phyloP scores from a whole-genome alignment of 2,888 invertebrate species.

The Stenchaetothrips biformis region DNA sequence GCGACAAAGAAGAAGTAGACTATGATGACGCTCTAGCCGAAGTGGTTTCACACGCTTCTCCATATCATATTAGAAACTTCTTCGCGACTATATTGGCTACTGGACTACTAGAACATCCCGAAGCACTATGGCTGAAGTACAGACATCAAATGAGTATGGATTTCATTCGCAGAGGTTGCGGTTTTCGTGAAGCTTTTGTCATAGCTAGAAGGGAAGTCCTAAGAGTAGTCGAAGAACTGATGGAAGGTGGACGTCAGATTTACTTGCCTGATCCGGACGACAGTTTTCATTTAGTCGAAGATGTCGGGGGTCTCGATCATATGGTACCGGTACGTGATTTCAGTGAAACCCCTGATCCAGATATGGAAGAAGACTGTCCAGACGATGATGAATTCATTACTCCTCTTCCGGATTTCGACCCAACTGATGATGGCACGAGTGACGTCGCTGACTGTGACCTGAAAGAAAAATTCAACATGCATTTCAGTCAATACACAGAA shows the following conservation, averaged over 20 bases:
- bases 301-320: background rate
- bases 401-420: too few relatives aligned
- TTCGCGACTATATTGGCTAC: background rate
- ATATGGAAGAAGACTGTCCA: background rate
- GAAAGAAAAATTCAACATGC: background rate
- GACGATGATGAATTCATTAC: background rate
- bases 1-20: background rate
- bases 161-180: background rate
- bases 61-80: background rate
- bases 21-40: background rate
- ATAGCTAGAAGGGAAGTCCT: background rate
- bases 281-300: background rate
- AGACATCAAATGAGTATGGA: background rate
- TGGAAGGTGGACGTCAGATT: background rate
- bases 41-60: background rate
- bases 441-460: background rate
- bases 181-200: background rate
- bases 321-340: too few relatives aligned
- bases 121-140: background rate
- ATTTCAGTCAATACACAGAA: background rate
- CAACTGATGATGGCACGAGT: background rate
- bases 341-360: background rate
- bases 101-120: background rate
- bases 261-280: background rate
- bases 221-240: background rate